These are phyloP conservation scores for Acinonyx jubatus DNA, from an alignment of 2,113 vertebrate species.

Conservation along the genomic window DNA sequence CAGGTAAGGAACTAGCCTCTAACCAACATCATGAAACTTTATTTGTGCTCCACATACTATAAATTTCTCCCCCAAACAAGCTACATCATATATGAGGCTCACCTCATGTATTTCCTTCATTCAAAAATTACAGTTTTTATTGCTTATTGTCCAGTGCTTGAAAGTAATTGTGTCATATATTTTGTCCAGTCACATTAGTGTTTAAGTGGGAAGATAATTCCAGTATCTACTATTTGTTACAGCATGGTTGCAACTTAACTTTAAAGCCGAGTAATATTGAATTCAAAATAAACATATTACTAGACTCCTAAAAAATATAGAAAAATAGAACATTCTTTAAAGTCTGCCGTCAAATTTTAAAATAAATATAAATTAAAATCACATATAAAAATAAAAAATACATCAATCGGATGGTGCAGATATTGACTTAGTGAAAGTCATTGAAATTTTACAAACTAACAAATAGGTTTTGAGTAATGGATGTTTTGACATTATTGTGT, in stretches of 20 bases:
- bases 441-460: neutral
- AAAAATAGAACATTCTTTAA: neutral
- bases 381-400: neutral
- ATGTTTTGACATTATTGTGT: neutral
- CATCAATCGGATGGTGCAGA: neutral
- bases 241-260: neutral
- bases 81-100: neutral
- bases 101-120: neutral
- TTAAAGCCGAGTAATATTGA: neutral
- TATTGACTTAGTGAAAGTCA: neutral
- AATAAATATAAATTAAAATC: neutral
- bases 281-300: neutral
- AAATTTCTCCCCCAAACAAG: neutral
- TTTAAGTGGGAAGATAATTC: neutral
- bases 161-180: neutral
- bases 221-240: neutral
- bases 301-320: neutral
- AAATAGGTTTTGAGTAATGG: neutral
- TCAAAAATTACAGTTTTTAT: neutral
- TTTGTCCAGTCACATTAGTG: neutral
- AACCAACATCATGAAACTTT: neutral
- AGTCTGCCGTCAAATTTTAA: neutral
- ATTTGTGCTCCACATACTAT: neutral
- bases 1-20: neutral
- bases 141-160: neutral